phyloP scores from a whole-genome alignment of 2,888 invertebrate genomes.

The Sinopyrophorus schimmeli region DNA sequence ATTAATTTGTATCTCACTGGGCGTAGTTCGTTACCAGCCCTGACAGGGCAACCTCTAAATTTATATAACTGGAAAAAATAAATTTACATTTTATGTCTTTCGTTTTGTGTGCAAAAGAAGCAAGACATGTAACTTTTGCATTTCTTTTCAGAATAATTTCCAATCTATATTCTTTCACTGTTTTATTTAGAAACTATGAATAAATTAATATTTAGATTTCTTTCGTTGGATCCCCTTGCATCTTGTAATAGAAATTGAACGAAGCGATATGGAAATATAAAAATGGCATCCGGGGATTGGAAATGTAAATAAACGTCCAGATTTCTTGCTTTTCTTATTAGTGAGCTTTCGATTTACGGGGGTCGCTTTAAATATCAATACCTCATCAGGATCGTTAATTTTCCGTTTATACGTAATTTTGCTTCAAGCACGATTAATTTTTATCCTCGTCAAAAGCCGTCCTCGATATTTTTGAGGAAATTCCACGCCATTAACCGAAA shows the following conservation, averaged over 20 bases:
- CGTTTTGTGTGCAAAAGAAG: conserved; percentile 11
- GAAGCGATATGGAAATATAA: conserved; percentile 8
- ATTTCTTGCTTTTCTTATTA: too few species aligned
- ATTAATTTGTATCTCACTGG: conserved; percentile 30
- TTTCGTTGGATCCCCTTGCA: conserved; percentile 1
- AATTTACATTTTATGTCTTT: conserved; percentile 5
- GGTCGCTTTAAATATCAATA: too few species aligned
- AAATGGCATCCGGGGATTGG: too few species aligned
- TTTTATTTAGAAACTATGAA: conserved; percentile 13
- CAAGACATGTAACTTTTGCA: conserved; percentile 7
- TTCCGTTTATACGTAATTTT: not conserved
- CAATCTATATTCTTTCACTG: conserved; percentile 25
- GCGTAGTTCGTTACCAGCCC: conserved; percentile 29
- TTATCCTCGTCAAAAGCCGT: not conserved
- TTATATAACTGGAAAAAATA: conserved; percentile 12
- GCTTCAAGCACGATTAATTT: conserved; percentile 6
- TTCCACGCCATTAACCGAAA: conserved; percentile 6
- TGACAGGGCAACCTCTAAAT: conserved; percentile 13
- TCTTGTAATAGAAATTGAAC: not conserved
- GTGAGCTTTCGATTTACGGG: too few species aligned
- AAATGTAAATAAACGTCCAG: too few species aligned
- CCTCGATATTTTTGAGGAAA: conserved; percentile 1
- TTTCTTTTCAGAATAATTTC: conserved; percentile 16
- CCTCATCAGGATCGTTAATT: conserved; percentile 4
- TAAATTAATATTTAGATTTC: conserved; percentile 10